Evolutionary conservation across 1,140 invertebrate species (phyloP).

Genomic region (Globodera ellingtonae): DNA sequence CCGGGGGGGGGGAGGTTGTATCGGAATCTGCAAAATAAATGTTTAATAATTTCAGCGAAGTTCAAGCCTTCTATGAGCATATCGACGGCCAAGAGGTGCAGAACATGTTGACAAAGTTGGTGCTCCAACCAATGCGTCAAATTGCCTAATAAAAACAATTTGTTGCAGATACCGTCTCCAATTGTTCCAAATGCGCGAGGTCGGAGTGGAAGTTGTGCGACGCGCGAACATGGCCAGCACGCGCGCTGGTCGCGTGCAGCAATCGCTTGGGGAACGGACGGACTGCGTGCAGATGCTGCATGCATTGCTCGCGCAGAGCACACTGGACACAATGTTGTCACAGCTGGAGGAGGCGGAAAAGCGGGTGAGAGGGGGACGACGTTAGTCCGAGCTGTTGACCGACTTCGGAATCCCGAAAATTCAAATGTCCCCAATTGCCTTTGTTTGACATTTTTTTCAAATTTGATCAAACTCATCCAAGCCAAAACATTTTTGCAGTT

Average conservation of each 20-base stretch:
- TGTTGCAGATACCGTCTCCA: constrained; percentile 35
- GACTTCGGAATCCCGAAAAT: too few relatives aligned
- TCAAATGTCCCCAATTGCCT: too few relatives aligned
- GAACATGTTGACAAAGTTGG: constrained; percentile 18
- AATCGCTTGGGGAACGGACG: constrained; percentile 36
- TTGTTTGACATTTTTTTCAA: too few relatives aligned
- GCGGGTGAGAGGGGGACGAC: neutral
- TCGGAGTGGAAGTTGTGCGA: constrained; percentile 37
- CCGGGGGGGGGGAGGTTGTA: too few relatives aligned
- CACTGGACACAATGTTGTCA: neutral
- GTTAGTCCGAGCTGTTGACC: too few relatives aligned
- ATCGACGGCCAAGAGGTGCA: neutral
- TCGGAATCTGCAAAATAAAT: neutral
- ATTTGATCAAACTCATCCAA: too few relatives aligned
- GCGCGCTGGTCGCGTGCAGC: constrained; percentile 45
- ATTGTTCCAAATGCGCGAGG: constrained; percentile 42
- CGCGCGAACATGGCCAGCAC: constrained; percentile 42
- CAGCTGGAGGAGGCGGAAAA: constrained; percentile 40
- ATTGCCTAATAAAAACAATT: neutral
- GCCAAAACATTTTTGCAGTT: too few relatives aligned
- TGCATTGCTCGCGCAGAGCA: constrained; percentile 1
- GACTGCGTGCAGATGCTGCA: constrained; percentile 30
- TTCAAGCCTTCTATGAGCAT: constrained; percentile 10
- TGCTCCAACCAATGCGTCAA: neutral
- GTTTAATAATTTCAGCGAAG: neutral